Evolutionary conservation across 2,797 vertebrate genomes (phyloP), one percentile per base, ranked within the genome.

Genomic region (Pseudotriccus pelzelni): DNA sequence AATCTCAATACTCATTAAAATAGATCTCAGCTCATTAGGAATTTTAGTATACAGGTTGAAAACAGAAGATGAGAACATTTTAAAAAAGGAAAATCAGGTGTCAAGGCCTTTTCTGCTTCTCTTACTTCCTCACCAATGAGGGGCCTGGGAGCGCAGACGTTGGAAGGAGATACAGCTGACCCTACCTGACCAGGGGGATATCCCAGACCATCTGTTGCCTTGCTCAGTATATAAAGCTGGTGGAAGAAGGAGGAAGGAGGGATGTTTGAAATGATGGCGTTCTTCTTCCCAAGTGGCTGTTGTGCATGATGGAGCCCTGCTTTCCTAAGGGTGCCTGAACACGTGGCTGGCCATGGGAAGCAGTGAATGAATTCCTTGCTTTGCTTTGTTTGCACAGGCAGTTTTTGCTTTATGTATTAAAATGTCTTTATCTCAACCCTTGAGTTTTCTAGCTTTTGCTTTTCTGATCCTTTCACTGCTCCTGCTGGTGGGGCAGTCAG

Each of bases 401-500:
- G n/a, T 23, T 76, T 62, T 69, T 63, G 27, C 41, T 63, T 63
- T 69, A 18, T 20, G 24, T 34, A 9, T 4, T 47, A 10, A 39
- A 27, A 18, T 53, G 18, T 32, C 30, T 53, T 46, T 10, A 44
- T 44, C 32, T 56, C 43, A 44, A 63, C 20, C 20, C 56, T 19
- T 0, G 7, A 56, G n/a, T 56, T 69, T 17, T 37, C 7, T 56
- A 10, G 63, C 12, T 63, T 56, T n/a, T 69, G 14, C 37, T 70
- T 16, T 56, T 89, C 32, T 24, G 41, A 28, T 30, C 55, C 32
- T 70, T 18, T 56, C 0, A 0, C 41, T 56, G 58, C 23, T 63
- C 9, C 13, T 0, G 0, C 15, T n/a, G 3, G 10, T 4, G 11
- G 23, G 36, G 28, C 36, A 25, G 43, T 34, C 49, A 43, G 36